Evolutionary conservation across 2,797 vertebrate genomes (phyloP).

Genomic region (Scyliorhinus canicula): DNA sequence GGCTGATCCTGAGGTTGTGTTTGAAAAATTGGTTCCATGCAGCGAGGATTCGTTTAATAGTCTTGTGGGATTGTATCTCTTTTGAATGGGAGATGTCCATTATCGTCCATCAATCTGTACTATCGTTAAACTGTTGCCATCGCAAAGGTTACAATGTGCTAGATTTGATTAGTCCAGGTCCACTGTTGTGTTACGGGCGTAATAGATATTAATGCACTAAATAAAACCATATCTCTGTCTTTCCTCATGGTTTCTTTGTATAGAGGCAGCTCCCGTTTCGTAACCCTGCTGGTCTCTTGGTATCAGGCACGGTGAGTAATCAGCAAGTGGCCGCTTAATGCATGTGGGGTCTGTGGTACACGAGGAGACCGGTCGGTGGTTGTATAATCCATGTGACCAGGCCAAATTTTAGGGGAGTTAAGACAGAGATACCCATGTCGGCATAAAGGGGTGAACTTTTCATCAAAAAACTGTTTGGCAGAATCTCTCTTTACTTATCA

Average conservation of each 20-base stretch:
- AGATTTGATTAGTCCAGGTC: neutral
- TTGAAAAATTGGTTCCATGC: neutral
- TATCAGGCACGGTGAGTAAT: neutral
- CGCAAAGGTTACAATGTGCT: neutral
- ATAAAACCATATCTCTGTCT: neutral
- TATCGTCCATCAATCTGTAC: neutral
- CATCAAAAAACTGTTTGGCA: neutral
- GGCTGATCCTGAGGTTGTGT: neutral
- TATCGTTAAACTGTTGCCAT: neutral
- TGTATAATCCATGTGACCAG: too few relatives aligned
- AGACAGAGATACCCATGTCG: neutral
- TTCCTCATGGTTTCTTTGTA: neutral
- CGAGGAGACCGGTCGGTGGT: neutral
- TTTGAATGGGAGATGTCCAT: neutral
- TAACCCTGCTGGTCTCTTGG: neutral
- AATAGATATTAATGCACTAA: neutral
- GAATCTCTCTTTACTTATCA: neutral
- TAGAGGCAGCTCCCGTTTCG: neutral
- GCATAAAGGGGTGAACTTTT: neutral
- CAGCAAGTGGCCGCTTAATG: neutral
- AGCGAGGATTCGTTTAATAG: neutral
- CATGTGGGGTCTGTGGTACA: neutral
- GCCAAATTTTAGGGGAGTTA: neutral
- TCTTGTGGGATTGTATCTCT: neutral
- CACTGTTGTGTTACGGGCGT: neutral